Percentiles rank a stretch among this genome's conserved stretches.
These are phyloP conservation scores for Marronus borbonicus DNA, from an alignment of 2,888 invertebrate species.

Conservation along the genomic window DNA sequence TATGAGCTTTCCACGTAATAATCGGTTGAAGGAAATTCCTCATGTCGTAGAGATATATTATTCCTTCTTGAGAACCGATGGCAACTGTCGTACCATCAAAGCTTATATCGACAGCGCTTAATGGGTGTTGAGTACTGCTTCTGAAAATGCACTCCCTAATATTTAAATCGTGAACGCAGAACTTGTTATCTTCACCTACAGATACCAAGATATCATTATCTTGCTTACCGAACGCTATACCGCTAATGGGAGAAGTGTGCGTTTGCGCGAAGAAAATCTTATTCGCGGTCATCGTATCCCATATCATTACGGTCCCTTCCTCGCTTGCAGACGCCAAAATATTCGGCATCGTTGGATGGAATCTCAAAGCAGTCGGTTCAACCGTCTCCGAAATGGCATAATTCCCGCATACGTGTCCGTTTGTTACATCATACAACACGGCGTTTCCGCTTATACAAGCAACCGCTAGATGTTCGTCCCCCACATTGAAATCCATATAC, in stretches of 20 bases:
- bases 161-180: constrained; percentile 61
- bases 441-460: constrained; percentile 54
- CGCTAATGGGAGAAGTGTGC: constrained; percentile 60
- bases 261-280: constrained; percentile 57
- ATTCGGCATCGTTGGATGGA: constrained; percentile 59
- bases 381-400: constrained; percentile 50
- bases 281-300: constrained; percentile 51
- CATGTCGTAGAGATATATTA: constrained; percentile 63
- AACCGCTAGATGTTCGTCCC: constrained; percentile 61
- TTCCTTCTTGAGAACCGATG: constrained; percentile 63
- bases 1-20: constrained; percentile 57
- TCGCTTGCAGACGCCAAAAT: constrained; percentile 60
- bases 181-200: constrained; percentile 63
- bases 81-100: constrained; percentile 61
- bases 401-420: constrained; percentile 50
- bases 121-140: constrained; percentile 61
- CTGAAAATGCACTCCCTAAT: constrained; percentile 60
- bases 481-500: constrained; percentile 61
- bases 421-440: constrained; percentile 55
- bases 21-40: constrained; percentile 61
- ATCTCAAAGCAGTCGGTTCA: constrained; percentile 53
- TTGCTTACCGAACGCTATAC: constrained; percentile 59
- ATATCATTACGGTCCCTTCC: constrained; percentile 59
- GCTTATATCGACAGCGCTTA: constrained; percentile 63
- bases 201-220: constrained; percentile 61